Percentiles rank a stretch among this genome's conserved stretches.
Conservation (phyloP, 2,113 vertebrate species). For the Zosterops hypoxanthus region DNA sequence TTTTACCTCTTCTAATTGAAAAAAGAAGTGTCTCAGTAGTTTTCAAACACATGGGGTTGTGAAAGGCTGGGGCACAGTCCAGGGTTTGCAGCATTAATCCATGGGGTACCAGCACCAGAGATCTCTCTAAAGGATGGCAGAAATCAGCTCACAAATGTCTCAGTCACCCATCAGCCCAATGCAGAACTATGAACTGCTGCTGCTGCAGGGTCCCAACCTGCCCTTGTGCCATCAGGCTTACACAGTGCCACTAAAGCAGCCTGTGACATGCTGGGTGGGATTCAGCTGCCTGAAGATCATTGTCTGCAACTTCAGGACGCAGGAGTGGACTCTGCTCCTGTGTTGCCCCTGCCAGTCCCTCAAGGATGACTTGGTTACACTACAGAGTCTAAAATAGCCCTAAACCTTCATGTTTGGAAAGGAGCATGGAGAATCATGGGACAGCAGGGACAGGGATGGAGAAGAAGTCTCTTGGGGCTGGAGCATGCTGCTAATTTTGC, state of each 20-base stretch:
- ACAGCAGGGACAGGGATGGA: fast-evolving
- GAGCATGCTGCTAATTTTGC: background rate
- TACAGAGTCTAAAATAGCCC: background rate
- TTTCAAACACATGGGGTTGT: background rate
- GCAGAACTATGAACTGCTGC: background rate
- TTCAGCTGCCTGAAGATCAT: background rate
- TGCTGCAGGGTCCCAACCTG: background rate
- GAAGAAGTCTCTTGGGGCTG: background rate
- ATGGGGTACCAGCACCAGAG: background rate
- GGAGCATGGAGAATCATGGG: background rate
- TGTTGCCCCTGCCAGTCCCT: fast-evolving
- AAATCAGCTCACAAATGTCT: background rate
- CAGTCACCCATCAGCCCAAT: background rate
- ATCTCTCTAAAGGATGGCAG: background rate
- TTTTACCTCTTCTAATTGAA: background rate
- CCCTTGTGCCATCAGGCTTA: background rate
- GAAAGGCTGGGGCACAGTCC: background rate
- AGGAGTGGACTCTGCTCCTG: background rate
- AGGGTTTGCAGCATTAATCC: background rate
- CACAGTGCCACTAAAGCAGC: background rate
- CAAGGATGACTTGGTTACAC: background rate
- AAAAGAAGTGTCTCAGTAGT: background rate
- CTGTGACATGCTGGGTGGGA: background rate
- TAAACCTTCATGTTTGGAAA: background rate
- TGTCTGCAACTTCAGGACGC: background rate